Conservation (phyloP, 1,140 invertebrate species). For the Trinorchestia longiramus region DNA sequence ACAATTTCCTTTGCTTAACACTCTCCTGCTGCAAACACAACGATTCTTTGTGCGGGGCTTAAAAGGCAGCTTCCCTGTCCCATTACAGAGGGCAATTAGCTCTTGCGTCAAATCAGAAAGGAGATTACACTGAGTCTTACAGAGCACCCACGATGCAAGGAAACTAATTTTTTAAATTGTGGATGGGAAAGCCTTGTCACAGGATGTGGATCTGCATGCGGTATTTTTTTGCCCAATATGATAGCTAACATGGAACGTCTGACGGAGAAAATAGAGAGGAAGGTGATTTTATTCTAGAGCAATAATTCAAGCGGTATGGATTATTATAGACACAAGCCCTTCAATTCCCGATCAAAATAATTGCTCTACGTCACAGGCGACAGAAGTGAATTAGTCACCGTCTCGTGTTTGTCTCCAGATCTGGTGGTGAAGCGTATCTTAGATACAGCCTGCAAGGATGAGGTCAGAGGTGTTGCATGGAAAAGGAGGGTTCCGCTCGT, state of each 20-base stretch:
- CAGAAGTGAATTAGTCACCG: constrained; percentile 17
- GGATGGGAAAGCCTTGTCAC: not conserved
- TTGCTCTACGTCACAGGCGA: not conserved
- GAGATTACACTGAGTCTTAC: not conserved
- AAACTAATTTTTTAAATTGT: not conserved
- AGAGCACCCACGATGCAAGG: not conserved
- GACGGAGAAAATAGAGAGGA: not conserved
- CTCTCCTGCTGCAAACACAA: not conserved
- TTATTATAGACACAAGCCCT: constrained; percentile 32
- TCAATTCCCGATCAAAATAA: not conserved
- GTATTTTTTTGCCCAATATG: not conserved
- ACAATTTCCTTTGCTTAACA: not conserved
- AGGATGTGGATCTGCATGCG: not conserved
- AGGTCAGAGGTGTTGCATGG: constrained; percentile 36
- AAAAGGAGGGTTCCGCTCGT: not conserved
- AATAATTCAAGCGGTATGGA: constrained; percentile 38
- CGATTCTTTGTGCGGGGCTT: constrained; percentile 47
- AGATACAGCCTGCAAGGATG: not conserved
- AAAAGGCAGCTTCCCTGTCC: not conserved
- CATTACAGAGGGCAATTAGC: constrained; percentile 15
- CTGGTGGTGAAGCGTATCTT: not conserved
- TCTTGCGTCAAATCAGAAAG: constrained; percentile 33
- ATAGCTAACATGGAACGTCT: not conserved
- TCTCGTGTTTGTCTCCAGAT: not conserved
- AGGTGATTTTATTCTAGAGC: not conserved